A percentile compares a stretch with the other conserved stretches of the same genome.
These are phyloP conservation scores for Drosophila monieri DNA, from an alignment of 2,888 invertebrate genomes.

Conservation along the genomic window DNA sequence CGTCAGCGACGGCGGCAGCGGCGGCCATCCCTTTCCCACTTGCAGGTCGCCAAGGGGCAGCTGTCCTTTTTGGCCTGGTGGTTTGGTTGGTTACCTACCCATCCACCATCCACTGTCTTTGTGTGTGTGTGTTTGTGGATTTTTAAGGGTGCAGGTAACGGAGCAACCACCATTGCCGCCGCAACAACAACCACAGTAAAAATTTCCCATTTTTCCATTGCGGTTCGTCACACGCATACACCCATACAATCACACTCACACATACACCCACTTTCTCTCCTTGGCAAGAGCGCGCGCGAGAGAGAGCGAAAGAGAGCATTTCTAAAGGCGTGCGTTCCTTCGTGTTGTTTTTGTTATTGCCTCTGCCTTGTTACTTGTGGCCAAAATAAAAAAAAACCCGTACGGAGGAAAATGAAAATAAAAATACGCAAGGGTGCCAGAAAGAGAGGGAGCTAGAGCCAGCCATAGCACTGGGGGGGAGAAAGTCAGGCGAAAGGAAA, in stretches of 20 bases:
- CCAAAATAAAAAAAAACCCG: conserved; percentile 53
- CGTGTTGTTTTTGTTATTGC: conserved; percentile 27
- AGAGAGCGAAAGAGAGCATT: conserved; percentile 56
- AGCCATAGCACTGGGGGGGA: conserved; percentile 18
- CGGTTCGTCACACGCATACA: conserved; percentile 74
- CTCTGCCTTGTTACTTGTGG: conserved; percentile 60
- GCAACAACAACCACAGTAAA: conserved; percentile 83
- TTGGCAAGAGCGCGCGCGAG: conserved; percentile 54
- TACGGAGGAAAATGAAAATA: conserved; percentile 56
- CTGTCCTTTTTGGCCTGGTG: conserved; percentile 35
- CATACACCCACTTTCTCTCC: conserved; percentile 20
- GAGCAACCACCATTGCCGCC: conserved; percentile 83
- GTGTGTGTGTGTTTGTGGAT: conserved; percentile 12
- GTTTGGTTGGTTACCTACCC: conserved; percentile 77
- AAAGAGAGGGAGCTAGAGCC: conserved; percentile 30
- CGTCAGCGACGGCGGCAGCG: neutral
- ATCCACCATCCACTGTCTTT: conserved; percentile 17
- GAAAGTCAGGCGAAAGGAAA: conserved; percentile 23
- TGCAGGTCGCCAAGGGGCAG: conserved; percentile 12
- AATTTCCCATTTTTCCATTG: conserved; percentile 84
- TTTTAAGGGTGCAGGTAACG: conserved; percentile 80
- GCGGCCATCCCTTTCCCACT: conserved; percentile 48
- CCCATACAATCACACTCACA: conserved; percentile 49
- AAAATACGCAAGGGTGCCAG: conserved; percentile 60
- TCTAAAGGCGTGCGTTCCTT: conserved; percentile 48